A percentile compares a stretch with the other conserved stretches of the same genome.
Conservation (phyloP, 1,140 invertebrate species). For the Drosophila aff. region DNA sequence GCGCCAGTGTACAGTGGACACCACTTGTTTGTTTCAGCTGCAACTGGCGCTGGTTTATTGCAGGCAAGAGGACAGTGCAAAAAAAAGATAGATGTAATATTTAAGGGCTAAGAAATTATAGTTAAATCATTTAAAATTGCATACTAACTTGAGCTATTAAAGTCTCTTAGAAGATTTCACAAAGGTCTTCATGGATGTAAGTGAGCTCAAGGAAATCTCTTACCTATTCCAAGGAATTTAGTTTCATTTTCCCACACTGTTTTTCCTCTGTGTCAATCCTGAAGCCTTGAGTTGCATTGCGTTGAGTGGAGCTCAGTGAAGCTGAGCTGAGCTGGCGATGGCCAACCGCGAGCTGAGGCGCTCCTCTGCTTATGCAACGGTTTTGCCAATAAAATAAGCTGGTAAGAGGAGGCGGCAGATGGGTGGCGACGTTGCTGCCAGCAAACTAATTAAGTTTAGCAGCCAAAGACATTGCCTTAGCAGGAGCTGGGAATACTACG, state of each 20-base stretch:
- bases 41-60: conserved; percentile 20
- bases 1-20: conserved; percentile 8
- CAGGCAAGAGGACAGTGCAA: neutral
- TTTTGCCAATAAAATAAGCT: conserved; percentile 55
- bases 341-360: conserved; percentile 30
- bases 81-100: neutral
- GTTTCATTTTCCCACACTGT: neutral
- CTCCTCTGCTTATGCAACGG: conserved; percentile 49
- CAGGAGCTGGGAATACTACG: conserved; percentile 2
- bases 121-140: too few relatives aligned
- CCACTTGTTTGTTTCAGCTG: conserved; percentile 2
- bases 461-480: conserved; percentile 52
- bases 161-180: neutral
- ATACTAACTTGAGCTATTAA: neutral
- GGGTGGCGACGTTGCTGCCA: conserved; percentile 28
- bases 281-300: conserved; percentile 13
- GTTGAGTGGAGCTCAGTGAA: conserved; percentile 1
- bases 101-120: too few relatives aligned
- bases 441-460: conserved; percentile 74
- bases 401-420: neutral
- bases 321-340: conserved; percentile 25
- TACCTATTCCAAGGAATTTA: neutral
- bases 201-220: too few relatives aligned
- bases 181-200: too few relatives aligned
- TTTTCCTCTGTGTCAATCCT: conserved; percentile 1